Conservation (phyloP, 2,888 invertebrate species). For the Lagria hirta region DNA sequence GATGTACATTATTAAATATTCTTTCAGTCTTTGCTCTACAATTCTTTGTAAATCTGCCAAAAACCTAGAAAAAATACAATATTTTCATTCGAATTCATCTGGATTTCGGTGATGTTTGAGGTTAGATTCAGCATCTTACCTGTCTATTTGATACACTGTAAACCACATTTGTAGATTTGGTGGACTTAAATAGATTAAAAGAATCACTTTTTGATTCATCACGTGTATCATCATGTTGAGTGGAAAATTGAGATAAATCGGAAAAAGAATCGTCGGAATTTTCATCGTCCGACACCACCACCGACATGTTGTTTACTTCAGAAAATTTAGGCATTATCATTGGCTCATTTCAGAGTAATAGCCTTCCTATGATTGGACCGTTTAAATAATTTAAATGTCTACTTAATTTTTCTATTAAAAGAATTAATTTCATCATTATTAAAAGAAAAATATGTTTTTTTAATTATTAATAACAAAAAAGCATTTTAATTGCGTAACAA, state of each 20-base stretch:
- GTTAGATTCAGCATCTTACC: slow-evolving; percentile 40
- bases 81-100: slow-evolving; percentile 26
- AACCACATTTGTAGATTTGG: slow-evolving; percentile 37
- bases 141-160: slow-evolving; percentile 42
- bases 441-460: no score
- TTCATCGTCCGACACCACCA: slow-evolving; percentile 41
- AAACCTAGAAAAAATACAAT: slow-evolving; percentile 49
- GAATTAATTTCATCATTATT: not conserved
- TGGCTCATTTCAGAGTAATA: slow-evolving; percentile 1
- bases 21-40: slow-evolving; percentile 52
- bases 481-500: slow-evolving; percentile 2
- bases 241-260: slow-evolving; percentile 40
- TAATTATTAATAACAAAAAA: slow-evolving; percentile 1
- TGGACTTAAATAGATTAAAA: slow-evolving; percentile 20
- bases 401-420: no score
- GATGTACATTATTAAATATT: slow-evolving; percentile 49
- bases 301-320: slow-evolving; percentile 45
- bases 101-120: slow-evolving; percentile 34
- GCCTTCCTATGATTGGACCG: slow-evolving; percentile 14
- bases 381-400: slow-evolving; percentile 18
- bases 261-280: slow-evolving; percentile 44
- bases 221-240: slow-evolving; percentile 33
- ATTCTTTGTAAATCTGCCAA: slow-evolving; percentile 49
- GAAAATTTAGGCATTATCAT: slow-evolving; percentile 1
- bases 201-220: slow-evolving; percentile 32